phyloP scores from a whole-genome alignment of 2,797 vertebrate genomes.

The Lepilemur septentrionalis region DNA sequence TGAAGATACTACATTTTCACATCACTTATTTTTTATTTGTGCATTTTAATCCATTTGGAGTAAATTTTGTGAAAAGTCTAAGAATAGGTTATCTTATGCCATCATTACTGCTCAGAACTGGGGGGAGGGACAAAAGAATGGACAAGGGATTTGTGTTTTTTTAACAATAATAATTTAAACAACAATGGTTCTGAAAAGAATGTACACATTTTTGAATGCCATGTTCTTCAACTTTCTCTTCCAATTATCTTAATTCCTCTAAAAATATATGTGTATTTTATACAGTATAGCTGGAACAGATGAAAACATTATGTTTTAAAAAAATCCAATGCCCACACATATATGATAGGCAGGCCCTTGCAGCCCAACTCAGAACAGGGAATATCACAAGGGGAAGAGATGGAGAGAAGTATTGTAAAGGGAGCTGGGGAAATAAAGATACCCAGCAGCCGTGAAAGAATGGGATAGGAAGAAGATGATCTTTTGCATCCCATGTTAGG shows the following conservation, averaged over 20 bases:
- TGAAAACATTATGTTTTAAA: background rate
- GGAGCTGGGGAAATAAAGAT: background rate
- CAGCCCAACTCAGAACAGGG: background rate
- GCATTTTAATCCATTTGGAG: background rate
- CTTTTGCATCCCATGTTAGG: background rate
- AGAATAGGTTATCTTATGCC: background rate
- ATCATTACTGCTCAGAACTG: background rate
- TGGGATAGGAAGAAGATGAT: background rate
- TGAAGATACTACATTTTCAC: background rate
- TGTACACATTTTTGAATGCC: background rate
- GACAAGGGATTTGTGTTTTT: background rate
- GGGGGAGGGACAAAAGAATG: fast-evolving
- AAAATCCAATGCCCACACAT: background rate
- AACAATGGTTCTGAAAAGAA: background rate
- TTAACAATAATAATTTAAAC: background rate
- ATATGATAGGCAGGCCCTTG: background rate
- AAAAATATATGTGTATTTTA: background rate
- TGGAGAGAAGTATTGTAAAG: background rate
- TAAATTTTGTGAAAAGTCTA: background rate
- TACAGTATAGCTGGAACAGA: background rate
- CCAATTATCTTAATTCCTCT: background rate
- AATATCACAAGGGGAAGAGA: background rate
- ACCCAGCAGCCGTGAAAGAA: fast-evolving
- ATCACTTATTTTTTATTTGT: background rate
- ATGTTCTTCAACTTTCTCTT: background rate